These are phyloP conservation scores for Phytoseiulus persimilis DNA, from an alignment of 2,888 invertebrate genomes.

Conservation along the genomic window DNA sequence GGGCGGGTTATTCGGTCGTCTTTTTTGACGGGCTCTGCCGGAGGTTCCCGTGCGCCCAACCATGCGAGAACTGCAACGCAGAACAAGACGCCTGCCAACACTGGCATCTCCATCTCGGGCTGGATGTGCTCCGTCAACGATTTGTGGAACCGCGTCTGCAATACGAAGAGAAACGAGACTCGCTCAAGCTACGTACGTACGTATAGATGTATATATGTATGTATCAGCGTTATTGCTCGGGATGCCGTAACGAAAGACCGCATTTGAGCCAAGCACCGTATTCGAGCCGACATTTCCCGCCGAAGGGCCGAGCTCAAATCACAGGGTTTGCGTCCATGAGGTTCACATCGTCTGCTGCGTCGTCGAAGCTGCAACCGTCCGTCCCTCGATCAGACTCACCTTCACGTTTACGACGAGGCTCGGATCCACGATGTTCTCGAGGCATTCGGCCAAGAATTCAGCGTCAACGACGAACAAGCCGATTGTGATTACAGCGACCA, in stretches of 20 bases:
- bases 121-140: not conserved
- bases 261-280: not conserved
- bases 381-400: not conserved
- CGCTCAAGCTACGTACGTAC: not conserved
- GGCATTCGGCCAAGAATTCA: not conserved
- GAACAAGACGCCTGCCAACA: conserved; percentile 5
- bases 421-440: not conserved
- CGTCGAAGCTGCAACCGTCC: not conserved
- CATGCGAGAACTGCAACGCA: not conserved
- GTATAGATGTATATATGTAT: not conserved
- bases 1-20: not conserved
- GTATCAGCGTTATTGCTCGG: not conserved
- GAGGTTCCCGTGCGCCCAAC: not conserved
- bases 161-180: not conserved
- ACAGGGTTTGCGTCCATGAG: not conserved
- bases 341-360: not conserved
- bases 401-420: not conserved
- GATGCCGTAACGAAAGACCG: not conserved
- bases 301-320: not conserved
- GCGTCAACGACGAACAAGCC: not conserved
- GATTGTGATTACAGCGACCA: not conserved
- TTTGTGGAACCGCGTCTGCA: conserved; percentile 5
- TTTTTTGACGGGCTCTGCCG: not conserved
- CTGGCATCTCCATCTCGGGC: not conserved
- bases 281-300: not conserved